Conservation (phyloP, 2,797 vertebrate species). For the Sylvilagus floridanus region DNA sequence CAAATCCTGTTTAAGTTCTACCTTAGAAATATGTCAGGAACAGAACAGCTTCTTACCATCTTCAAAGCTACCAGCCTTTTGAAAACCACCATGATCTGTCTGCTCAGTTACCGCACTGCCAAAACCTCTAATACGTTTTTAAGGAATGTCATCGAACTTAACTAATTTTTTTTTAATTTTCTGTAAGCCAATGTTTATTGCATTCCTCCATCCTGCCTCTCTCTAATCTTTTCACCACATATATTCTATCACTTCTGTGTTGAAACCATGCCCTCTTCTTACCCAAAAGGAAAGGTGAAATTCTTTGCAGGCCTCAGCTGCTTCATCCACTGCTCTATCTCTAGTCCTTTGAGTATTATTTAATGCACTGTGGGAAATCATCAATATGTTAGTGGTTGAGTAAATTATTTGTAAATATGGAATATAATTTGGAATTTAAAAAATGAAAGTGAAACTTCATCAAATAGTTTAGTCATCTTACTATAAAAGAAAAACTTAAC, state of each 20-base stretch:
- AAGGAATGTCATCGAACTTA: neutral
- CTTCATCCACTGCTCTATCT: neutral
- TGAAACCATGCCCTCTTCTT: neutral
- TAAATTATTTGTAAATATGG: neutral
- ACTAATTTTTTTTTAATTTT: neutral
- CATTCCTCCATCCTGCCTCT: neutral
- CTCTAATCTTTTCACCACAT: neutral
- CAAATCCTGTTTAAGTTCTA: conserved; percentile 4
- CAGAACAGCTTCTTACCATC: neutral
- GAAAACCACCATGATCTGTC: neutral
- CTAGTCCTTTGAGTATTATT: neutral
- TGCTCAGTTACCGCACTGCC: neutral
- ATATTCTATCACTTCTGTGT: neutral
- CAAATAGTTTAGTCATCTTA: neutral
- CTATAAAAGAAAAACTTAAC: neutral
- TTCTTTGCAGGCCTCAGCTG: neutral
- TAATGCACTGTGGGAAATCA: neutral
- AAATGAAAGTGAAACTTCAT: neutral
- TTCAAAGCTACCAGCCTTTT: neutral
- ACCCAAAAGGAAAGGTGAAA: conserved; percentile 39
- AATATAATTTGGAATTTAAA: conserved; percentile 19
- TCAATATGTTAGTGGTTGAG: neutral
- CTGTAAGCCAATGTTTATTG: neutral
- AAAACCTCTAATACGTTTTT: neutral
- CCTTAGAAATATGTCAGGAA: conserved; percentile 4